These are phyloP conservation scores for Plagodis dolabraria DNA, from an alignment of 2,888 invertebrate genomes.

Conservation along the genomic window DNA sequence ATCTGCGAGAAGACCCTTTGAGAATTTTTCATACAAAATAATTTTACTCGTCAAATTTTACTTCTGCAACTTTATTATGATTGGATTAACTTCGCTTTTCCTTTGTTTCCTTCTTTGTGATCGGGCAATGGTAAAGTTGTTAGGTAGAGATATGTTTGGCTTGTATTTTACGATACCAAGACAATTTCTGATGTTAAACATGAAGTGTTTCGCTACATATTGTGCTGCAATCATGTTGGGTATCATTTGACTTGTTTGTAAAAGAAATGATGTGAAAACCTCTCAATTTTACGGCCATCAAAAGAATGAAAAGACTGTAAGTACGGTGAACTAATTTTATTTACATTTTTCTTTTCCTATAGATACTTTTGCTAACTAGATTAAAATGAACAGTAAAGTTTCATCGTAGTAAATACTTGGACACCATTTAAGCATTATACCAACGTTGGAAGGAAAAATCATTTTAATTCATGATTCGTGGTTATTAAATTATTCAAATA, in stretches of 20 bases:
- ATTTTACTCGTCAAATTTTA: conserved; percentile 7
- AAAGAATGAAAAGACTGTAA: not conserved
- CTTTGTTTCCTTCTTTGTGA: not conserved
- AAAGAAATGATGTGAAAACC: conserved; percentile 6
- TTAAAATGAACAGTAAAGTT: too few relatives aligned
- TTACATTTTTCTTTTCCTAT: too few relatives aligned
- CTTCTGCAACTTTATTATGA: conserved; percentile 18
- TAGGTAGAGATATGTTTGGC: conserved; percentile 53
- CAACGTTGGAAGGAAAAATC: too few relatives aligned
- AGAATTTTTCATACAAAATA: conserved; percentile 46
- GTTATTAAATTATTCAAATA: too few relatives aligned
- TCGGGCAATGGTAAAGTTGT: conserved; percentile 25
- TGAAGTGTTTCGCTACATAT: conserved; percentile 31
- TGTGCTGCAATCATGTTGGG: conserved; percentile 19
- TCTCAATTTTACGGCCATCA: conserved; percentile 1
- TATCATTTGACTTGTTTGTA: conserved; percentile 6
- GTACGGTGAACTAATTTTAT: too few relatives aligned
- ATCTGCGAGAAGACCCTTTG: conserved; percentile 50
- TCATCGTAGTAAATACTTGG: too few relatives aligned
- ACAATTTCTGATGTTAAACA: conserved; percentile 57
- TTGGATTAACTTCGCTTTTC: conserved; percentile 28
- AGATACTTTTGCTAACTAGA: too few relatives aligned
- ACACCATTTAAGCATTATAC: too few relatives aligned
- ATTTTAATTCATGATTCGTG: too few relatives aligned
- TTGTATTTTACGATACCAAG: conserved; percentile 56